phyloP scores from a whole-genome alignment of 1,140 invertebrate species.

The Triops longicaudatus region DNA sequence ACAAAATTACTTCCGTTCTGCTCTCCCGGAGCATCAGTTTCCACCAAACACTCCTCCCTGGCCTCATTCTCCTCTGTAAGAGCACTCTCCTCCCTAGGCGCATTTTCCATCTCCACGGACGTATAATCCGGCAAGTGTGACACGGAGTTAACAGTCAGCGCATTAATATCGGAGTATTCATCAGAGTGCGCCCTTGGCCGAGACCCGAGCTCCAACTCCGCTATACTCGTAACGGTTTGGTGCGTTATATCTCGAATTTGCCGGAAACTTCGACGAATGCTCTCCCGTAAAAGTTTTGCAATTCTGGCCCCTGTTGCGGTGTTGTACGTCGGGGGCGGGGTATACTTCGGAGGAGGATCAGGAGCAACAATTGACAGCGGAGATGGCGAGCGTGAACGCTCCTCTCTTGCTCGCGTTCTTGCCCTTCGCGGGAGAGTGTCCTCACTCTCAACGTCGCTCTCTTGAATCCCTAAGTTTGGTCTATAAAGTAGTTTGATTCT shows the following conservation, averaged over 20 bases:
- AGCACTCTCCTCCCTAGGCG: constrained; percentile 28
- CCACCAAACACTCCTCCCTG: constrained; percentile 18
- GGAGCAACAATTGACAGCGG: constrained; percentile 41
- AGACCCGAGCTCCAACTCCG: constrained; percentile 28
- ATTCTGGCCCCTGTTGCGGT: constrained; percentile 76
- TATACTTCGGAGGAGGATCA: constrained; percentile 86
- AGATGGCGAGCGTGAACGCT: constrained; percentile 31
- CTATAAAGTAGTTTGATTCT: constrained; percentile 63
- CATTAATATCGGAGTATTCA: constrained; percentile 30
- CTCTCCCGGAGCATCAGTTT: constrained; percentile 27
- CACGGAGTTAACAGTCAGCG: constrained; percentile 33
- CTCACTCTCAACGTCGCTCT: constrained; percentile 32
- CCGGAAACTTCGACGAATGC: constrained; percentile 67
- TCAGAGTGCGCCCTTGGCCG: not conserved
- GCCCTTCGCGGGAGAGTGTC: not conserved
- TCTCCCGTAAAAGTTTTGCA: constrained; percentile 67
- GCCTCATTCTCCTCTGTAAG: not conserved
- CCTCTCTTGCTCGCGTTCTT: constrained; percentile 10
- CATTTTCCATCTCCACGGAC: constrained; percentile 53
- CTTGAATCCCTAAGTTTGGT: constrained; percentile 40
- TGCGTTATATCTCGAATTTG: constrained; percentile 43
- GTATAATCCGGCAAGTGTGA: constrained; percentile 53
- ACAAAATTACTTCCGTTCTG: constrained; percentile 26
- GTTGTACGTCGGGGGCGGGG: constrained; percentile 81
- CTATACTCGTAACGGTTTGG: constrained; percentile 41